Base-by-base conservation (phyloP, 2,888 invertebrate genomes). In the Anoplius nigerrimus region DNA sequence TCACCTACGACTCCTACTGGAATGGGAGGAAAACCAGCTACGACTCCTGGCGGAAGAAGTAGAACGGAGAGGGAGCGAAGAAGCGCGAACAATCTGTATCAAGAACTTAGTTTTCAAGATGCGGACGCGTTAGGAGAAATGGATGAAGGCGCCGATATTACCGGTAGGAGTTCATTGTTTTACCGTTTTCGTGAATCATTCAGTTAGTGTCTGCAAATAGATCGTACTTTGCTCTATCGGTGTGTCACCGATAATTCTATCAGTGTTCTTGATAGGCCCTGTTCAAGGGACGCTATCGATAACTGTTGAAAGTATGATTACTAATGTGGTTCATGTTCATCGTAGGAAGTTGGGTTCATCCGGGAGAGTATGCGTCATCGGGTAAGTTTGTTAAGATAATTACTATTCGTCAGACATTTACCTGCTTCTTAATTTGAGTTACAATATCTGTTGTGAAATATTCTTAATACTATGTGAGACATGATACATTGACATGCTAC, bases 281-380 rank as follows among this genome's bases (percentile, higher is more conserved):
- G 20, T 20, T 48, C 8, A 34, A 34, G 34, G 11, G 11, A 22
- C 21, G 18, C 5, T 53, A 6, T 22, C 53, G 22, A 53, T 53
- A 53, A 48, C 55, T 43, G 8, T n/a, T 43, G 45, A 43, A 16
- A 48, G 8, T 16, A 13, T 48, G 3, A n/a, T 63, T 55, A 71
- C 16, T 77, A 78, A 76, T 62, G 52, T 51, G 45, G 24, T 42
- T 62, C 51, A 42, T 75, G 51, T 20, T 60, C 48, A 61, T 71
- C 69, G 48, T 90, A 96, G 98, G 98, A 86, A 96, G 96, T 90
- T 97, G 97, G 95, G 98, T 99, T 76, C 98, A 98, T 91, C 98
- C 98, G 79, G 98, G 98, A 86, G 99, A 99, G 91, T 99, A 98
- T 90, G 98, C 99, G 72, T 98, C 98, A 78, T 98, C 98, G 91